Conservation (phyloP, 2,113 vertebrate genomes). For the Ceratotherium simum region DNA sequence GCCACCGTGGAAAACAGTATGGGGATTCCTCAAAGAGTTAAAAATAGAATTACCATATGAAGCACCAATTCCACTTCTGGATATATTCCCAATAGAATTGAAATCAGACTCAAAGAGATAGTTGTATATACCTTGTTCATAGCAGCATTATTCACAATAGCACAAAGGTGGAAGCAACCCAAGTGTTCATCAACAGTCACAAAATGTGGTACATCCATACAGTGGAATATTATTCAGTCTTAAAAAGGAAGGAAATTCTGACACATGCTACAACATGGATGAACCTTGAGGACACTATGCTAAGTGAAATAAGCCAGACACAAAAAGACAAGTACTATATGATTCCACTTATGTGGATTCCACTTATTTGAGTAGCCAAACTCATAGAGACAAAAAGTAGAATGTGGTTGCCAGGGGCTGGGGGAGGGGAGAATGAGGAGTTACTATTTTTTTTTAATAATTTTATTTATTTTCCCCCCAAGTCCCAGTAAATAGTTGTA, state of each 20-base stretch:
- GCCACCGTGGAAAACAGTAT: background rate
- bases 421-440: background rate
- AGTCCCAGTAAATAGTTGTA: too few species aligned
- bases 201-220: background rate
- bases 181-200: background rate
- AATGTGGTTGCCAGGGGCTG: background rate
- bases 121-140: background rate
- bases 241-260: background rate
- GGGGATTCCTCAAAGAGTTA: background rate
- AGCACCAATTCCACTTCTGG: background rate
- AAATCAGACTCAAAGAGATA: background rate
- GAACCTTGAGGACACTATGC: background rate
- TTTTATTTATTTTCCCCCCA: too few species aligned
- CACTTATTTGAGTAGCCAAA: background rate
- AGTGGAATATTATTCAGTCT: background rate
- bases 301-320: background rate
- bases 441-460: background rate
- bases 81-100: background rate
- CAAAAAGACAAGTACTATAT: background rate
- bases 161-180: background rate
- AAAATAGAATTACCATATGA: background rate
- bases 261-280: background rate
- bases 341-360: background rate
- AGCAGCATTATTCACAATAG: background rate
- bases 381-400: background rate